Evolutionary conservation across 2,888 invertebrate genomes (phyloP), one percentile per base, ranked within the genome.

Genomic region (Drepana falcataria): DNA sequence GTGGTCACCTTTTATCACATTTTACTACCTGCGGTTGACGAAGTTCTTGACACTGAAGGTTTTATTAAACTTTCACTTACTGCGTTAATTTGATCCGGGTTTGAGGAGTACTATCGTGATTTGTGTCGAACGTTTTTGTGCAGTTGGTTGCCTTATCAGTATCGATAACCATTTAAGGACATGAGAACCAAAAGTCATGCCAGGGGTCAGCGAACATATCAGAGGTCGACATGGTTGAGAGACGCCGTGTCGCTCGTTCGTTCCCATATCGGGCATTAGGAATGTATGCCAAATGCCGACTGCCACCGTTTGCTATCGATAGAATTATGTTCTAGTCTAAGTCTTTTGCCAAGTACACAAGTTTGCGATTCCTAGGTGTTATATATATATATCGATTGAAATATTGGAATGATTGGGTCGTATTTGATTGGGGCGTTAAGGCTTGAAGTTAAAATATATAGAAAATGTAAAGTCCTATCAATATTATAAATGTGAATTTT

Each of bases 281-380:
- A 83, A 89, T 90, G 86, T 88, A 71, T 87, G 86, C 83, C 87
- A 83, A 83, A 80, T 81, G 81, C 79, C 79, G 81, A 81, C 81
- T 81, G 82, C 80, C 61, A 75, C 79, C 67, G 78, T n/a, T 41
- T 63, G 62, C 67, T 76, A 76, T 79, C 73, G 69, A 57, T 52
- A 9, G 51, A 51, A 37, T 53, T 48, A 60, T 55, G 61, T 59
- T 57, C 55, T 64, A 63, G 60, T 63, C 53, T 65, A 56, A 63
- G 51, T n/a, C n/a, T n/a, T n/a, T n/a, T n/a, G 62, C 58, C 60
- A 58, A 56, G 35, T 53, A 2, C 1, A 40, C 5, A 6, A 5
- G 5, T 37, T 37, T 37, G 5, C 5, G 37, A 37, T 37, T 37
- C 5, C n/a, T n/a, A n/a, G n/a, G n/a, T n/a, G n/a, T n/a, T n/a